Evolutionary conservation across 1,140 invertebrate species (phyloP).

Genomic region (Drosophila biarmipes): DNA sequence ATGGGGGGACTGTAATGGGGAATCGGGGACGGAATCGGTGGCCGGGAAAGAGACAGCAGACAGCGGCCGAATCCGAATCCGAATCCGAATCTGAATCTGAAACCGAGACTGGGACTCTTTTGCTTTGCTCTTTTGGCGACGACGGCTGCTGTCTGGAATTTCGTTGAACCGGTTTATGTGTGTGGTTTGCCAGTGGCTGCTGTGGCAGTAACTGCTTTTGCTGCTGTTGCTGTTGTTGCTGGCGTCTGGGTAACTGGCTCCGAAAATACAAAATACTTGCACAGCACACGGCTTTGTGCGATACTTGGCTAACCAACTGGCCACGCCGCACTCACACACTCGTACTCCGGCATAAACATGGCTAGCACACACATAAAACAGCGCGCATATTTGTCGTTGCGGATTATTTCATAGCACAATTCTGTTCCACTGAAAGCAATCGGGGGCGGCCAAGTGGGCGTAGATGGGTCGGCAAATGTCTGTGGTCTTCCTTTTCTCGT

Average conservation of each 20-base stretch:
- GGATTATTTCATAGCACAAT: conserved; percentile 76
- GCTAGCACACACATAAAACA: conserved; percentile 47
- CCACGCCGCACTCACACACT: conserved; percentile 43
- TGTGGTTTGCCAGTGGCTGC: conserved; percentile 34
- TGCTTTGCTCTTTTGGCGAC: conserved; percentile 35
- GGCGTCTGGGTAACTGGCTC: conserved; percentile 72
- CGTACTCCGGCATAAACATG: conserved; percentile 25
- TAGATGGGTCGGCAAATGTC: conserved; percentile 17
- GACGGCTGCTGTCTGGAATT: conserved; percentile 63
- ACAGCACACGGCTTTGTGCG: conserved; percentile 62
- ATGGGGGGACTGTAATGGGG: conserved; percentile 19
- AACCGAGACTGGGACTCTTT: conserved; percentile 16
- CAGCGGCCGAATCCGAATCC: not conserved
- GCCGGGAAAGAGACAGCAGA: not conserved
- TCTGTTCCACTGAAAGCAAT: conserved; percentile 45
- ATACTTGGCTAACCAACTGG: conserved; percentile 73
- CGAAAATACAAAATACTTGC: conserved; percentile 69
- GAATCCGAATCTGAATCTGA: not conserved
- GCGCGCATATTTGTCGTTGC: conserved; percentile 75
- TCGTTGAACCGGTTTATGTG: conserved; percentile 70
- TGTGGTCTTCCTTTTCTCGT: conserved; percentile 29
- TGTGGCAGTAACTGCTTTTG: conserved; percentile 44
- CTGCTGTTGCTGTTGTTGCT: conserved; percentile 25
- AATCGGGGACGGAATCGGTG: conserved; percentile 21
- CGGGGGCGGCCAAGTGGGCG: not conserved